Evolutionary conservation across 2,113 vertebrate genomes (phyloP), one percentile per base, ranked within the genome.

Genomic region (Strix uralensis): DNA sequence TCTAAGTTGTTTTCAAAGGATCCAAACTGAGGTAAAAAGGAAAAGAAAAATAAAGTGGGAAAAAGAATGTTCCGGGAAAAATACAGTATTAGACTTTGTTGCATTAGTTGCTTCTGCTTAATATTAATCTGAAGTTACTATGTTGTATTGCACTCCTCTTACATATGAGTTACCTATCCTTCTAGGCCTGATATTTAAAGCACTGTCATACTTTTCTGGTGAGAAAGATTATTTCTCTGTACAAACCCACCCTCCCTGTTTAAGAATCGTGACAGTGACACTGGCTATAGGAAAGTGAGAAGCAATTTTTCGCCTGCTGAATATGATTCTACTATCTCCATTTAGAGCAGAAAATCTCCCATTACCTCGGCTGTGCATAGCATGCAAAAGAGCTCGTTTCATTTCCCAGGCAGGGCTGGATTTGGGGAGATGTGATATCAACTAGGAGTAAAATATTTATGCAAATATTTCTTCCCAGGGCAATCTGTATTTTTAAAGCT

Each of bases 381-480:
- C 94, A 66, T 88, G 72, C 62, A 73, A 81, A 92, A 81, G 61
- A n/a, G 2, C 69, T 80, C 0, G 0, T 71, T 70, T 79, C 52
- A 30, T 91, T 94, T 83, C 40, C 49, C 42, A 57, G 63, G 34
- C 71, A 82, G 61, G 78, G 52, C 81, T 94, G 36, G 25, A 49
- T 69, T 74, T 72, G 40, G 46, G 83, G 73, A 88, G 71, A 77
- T 82, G 81, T 13, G 91, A 80, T 67, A 90, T 36, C 93, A 89
- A 55, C 80, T 65, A 69, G 62, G 40, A 93, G 86, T 72, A 52
- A 96, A 96, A 86, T 67, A 67, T 92, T 96, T 92, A 93, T 86
- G 92, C 67, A 96, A 94, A 94, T 94, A 51, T 29, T 51, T 80
- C 81, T 84, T 79, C 84, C 86, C 44, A 77, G 71, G n/a, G 86